These are phyloP conservation scores for Cheirogaleus medius DNA, from an alignment of 2,113 vertebrate genomes.

Conservation along the genomic window DNA sequence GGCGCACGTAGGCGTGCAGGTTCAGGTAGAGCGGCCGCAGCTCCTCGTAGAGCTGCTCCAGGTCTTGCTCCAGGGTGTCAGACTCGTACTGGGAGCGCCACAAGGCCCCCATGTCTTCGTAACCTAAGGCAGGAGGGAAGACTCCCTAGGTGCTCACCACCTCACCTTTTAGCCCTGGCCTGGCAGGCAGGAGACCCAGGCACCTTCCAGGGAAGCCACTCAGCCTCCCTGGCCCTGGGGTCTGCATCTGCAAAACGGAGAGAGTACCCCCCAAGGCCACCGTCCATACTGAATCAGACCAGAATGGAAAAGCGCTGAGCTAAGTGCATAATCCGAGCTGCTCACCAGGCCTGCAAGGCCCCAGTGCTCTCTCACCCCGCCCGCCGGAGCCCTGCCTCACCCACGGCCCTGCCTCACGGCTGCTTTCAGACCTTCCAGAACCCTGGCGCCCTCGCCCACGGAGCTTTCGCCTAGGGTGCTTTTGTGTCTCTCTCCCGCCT, in stretches of 20 bases:
- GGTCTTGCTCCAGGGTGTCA: conserved; percentile 89
- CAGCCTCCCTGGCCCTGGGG: neutral
- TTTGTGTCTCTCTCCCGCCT: neutral
- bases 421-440: neutral
- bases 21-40: conserved; percentile 93
- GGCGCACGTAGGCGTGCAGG: conserved; percentile 92
- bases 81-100: conserved; percentile 95
- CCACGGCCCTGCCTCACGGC: neutral
- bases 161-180: neutral
- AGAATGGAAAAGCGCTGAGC: neutral
- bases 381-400: neutral
- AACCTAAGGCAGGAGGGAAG: conserved; percentile 81
- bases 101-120: conserved; percentile 91
- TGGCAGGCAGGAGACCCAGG: neutral
- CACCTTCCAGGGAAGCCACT: neutral
- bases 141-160: neutral
- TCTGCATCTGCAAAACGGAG: neutral
- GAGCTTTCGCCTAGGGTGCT: neutral
- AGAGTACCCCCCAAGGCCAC: neutral
- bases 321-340: rapidly evolving
- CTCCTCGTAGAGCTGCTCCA: conserved; percentile 91
- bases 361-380: neutral
- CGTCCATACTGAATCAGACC: neutral
- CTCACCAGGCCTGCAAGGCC: neutral
- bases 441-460: rapidly evolving